Conservation (phyloP, 2,113 vertebrate species). For the Psittacus erithacus region DNA sequence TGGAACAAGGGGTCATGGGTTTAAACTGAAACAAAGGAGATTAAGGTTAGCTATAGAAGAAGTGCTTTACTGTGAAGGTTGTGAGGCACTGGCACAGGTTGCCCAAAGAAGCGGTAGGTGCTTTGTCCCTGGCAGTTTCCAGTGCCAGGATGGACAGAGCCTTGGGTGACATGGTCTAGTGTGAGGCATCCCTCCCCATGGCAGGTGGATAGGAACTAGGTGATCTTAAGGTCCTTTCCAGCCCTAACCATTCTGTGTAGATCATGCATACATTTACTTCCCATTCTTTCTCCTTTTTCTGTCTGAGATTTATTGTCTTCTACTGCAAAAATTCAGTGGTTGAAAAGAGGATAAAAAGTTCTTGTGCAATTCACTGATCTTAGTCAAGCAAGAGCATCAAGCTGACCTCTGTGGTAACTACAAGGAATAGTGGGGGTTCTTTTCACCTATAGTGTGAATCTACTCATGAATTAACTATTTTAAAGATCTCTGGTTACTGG, state of each 20-base stretch:
- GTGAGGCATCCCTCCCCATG: not conserved
- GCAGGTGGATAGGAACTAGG: not conserved
- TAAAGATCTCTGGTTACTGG: not conserved
- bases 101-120: not conserved
- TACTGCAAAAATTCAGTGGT: not conserved
- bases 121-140: not conserved
- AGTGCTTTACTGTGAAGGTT: not conserved
- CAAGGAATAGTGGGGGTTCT: not conserved
- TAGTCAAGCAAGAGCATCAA: not conserved
- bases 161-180: not conserved
- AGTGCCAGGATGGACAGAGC: not conserved
- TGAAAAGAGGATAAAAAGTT: not conserved
- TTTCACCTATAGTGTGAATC: not conserved
- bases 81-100: not conserved
- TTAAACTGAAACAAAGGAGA: not conserved
- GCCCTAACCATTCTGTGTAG: not conserved
- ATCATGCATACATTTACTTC: not conserved
- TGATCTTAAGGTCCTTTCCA: not conserved
- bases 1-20: not conserved
- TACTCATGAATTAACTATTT: not conserved
- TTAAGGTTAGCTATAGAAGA: not conserved
- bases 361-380: not conserved
- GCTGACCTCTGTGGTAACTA: not conserved
- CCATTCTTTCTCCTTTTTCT: not conserved
- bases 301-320: not conserved